These are phyloP conservation scores for Drosophila prostipennis DNA, from an alignment of 2,888 invertebrate genomes.

Conservation along the genomic window DNA sequence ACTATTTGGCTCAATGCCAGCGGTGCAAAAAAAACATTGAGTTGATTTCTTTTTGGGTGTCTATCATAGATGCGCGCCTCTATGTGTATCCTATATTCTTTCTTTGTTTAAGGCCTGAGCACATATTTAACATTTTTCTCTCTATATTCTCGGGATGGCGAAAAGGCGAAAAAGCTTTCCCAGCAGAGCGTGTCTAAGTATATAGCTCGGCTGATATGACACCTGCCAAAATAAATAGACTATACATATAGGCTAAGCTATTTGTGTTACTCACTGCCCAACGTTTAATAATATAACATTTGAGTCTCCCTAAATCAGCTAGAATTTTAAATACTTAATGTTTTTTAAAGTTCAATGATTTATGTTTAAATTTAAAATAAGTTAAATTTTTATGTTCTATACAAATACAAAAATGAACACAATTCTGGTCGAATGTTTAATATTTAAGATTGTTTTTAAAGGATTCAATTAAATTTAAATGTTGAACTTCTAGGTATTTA, in stretches of 20 bases:
- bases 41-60: conserved; percentile 62
- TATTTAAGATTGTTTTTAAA: too few relatives aligned
- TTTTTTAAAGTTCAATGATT: too few relatives aligned
- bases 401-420: too few relatives aligned
- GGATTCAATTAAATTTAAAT: too few relatives aligned
- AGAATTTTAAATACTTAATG: neutral
- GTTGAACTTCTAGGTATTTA: too few relatives aligned
- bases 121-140: conserved; percentile 70
- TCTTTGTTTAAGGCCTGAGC: conserved; percentile 70
- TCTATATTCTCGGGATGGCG: conserved; percentile 23
- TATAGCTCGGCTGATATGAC: conserved; percentile 58
- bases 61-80: conserved; percentile 39
- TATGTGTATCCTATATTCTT: conserved; percentile 54
- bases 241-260: conserved; percentile 48
- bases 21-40: conserved; percentile 39
- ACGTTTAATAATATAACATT: conserved; percentile 16
- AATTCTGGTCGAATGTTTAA: too few relatives aligned
- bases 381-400: too few relatives aligned
- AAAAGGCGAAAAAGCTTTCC: conserved; percentile 58
- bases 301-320: conserved; percentile 6
- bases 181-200: conserved; percentile 14
- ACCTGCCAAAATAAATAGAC: conserved; percentile 66
- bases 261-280: conserved; percentile 51
- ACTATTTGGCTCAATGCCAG: conserved; percentile 71
- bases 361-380: too few relatives aligned